These are phyloP conservation scores for Rhinatrema bivittatum DNA, from an alignment of 2,797 vertebrate genomes.

Conservation along the genomic window DNA sequence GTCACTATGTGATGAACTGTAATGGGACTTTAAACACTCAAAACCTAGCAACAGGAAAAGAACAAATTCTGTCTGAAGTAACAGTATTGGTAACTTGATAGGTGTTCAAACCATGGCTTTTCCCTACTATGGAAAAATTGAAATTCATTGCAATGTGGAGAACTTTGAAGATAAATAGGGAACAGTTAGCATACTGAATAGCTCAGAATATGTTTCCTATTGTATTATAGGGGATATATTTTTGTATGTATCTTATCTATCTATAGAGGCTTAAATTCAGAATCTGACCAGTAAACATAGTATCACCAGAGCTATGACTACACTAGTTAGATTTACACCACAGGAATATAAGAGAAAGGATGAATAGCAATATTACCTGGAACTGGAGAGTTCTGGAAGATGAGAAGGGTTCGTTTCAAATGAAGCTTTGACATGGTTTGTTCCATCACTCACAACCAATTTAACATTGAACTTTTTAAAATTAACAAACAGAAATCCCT, in stretches of 20 bases:
- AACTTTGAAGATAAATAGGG: conserved; percentile 39
- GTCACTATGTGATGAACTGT: conserved; percentile 67
- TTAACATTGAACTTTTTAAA: no score
- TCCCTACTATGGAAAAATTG: conserved; percentile 51
- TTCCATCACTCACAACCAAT: not conserved
- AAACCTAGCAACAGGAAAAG: conserved; percentile 46
- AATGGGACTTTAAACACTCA: conserved; percentile 60
- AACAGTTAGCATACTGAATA: conserved; percentile 4
- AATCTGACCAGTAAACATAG: conserved; percentile 43
- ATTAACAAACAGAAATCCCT: no score
- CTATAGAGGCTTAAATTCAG: conserved; percentile 48
- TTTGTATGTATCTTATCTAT: conserved; percentile 46
- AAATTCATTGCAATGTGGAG: conserved; percentile 67
- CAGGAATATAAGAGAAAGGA: conserved; percentile 53
- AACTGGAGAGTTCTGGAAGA: conserved; percentile 61
- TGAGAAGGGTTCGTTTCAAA: conserved; percentile 43
- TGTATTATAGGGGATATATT: conserved; percentile 36
- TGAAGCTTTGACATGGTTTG: conserved; percentile 34
- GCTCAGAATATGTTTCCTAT: conserved; percentile 24
- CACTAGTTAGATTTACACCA: conserved; percentile 59
- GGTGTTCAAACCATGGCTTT: conserved; percentile 61
- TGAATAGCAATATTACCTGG: conserved; percentile 48
- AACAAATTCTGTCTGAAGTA: conserved; percentile 47
- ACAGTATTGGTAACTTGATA: conserved; percentile 45
- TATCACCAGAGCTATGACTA: conserved; percentile 38